Conservation (phyloP, 2,113 vertebrate genomes). For the Eulacestoma nigropectus region DNA sequence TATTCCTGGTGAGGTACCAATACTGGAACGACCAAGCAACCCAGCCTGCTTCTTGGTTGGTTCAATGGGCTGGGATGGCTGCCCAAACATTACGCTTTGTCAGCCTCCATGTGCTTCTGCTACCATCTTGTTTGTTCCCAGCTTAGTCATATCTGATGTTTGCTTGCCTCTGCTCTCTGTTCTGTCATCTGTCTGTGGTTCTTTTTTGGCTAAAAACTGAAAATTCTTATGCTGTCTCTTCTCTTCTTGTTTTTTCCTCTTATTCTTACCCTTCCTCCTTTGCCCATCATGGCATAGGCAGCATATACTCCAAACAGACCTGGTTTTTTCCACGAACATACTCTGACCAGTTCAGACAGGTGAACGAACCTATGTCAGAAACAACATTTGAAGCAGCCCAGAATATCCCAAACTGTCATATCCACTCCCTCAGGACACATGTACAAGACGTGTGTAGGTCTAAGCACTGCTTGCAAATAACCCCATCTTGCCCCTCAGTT, state of each 20-base stretch:
- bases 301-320: not conserved
- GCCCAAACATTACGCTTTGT: not conserved
- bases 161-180: not conserved
- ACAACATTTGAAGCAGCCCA: not conserved
- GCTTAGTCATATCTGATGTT: not conserved
- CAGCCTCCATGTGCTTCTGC: not conserved
- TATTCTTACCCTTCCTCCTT: not conserved
- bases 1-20: not conserved
- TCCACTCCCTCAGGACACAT: not conserved
- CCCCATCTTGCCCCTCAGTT: not conserved
- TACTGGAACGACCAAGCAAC: not conserved
- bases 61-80: not conserved
- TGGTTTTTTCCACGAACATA: not conserved
- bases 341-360: not conserved
- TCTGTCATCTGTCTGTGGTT: not conserved
- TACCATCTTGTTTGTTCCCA: not conserved
- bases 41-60: not conserved
- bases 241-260: not conserved
- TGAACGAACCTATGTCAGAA: not conserved
- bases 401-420: not conserved
- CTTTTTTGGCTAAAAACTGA: not conserved
- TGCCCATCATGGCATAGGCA: not conserved
- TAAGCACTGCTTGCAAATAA: not conserved
- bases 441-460: not conserved
- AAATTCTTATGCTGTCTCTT: not conserved